Evolutionary conservation across 2,888 invertebrate genomes (phyloP).

Genomic region (Neria commutata): DNA sequence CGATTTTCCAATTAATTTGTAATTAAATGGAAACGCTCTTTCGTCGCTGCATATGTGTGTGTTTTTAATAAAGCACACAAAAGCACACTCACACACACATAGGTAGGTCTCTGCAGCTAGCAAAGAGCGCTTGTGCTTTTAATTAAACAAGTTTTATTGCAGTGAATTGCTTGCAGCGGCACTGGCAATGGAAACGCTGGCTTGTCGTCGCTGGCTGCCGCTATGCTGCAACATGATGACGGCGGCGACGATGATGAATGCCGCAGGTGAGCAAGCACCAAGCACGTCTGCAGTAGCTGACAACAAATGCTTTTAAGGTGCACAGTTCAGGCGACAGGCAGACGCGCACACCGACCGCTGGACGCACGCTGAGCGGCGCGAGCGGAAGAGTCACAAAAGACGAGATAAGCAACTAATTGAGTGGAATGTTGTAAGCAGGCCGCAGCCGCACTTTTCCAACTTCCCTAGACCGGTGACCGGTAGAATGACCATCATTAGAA

Average conservation of each 20-base stretch:
- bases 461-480: no score
- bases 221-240: background rate
- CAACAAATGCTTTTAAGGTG: no score
- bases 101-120: background rate
- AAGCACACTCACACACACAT: background rate
- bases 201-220: background rate
- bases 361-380: background rate
- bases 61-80: background rate
- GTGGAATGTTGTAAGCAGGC: background rate
- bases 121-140: background rate
- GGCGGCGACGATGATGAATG: background rate
- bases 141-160: conserved; percentile 4
- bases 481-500: no score
- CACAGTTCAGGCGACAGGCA: background rate
- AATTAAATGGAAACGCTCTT: conserved; percentile 20
- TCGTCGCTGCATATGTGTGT: no score
- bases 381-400: no score
- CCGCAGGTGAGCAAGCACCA: background rate
- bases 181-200: background rate
- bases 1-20: conserved; percentile 26
- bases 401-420: conserved; percentile 1
- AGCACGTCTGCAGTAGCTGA: no score
- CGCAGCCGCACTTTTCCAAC: no score
- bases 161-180: background rate
- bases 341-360: background rate